A percentile compares a stretch with the other conserved stretches of the same genome.
Conservation (phyloP, 2,888 invertebrate genomes). For the Coecobrya sp. region DNA sequence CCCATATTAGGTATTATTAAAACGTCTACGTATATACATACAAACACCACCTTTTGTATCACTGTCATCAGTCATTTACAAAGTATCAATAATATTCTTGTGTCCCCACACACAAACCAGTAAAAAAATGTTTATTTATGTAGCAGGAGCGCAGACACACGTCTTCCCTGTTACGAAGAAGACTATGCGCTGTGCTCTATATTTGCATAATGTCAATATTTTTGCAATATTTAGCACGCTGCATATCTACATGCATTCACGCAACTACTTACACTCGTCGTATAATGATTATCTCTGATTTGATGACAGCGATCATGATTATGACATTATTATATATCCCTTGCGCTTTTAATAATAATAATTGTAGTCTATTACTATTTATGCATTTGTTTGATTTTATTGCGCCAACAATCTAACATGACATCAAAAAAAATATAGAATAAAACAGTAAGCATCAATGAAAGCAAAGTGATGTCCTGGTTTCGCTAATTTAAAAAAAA, state of each 20-base stretch:
- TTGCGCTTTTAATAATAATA: conserved; percentile 16
- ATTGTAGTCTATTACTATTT: conserved; percentile 10
- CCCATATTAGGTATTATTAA: too few relatives aligned
- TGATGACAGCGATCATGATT: conserved; percentile 45
- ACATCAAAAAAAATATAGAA: neutral
- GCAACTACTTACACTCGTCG: neutral
- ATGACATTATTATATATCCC: conserved; percentile 51
- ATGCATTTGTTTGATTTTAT: conserved; percentile 60
- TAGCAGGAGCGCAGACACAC: neutral
- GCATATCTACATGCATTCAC: neutral
- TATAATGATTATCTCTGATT: conserved; percentile 21
- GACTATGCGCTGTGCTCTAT: conserved; percentile 8
- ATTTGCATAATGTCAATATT: conserved; percentile 33
- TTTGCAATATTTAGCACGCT: conserved; percentile 29
- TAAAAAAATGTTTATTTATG: conserved; percentile 15
- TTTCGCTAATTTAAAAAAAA: conserved; percentile 61
- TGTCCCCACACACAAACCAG: conserved; percentile 35
- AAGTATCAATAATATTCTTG: neutral
- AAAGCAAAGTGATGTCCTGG: conserved; percentile 57
- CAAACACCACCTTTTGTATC: neutral
- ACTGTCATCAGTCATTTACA: neutral
- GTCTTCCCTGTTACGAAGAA: conserved; percentile 38
- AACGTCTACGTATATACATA: too few relatives aligned
- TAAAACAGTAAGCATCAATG: conserved; percentile 38
- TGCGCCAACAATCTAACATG: conserved; percentile 57